Percentiles rank a stretch among this genome's conserved stretches.
Evolutionary conservation across 2,113 vertebrate genomes (phyloP).

Genomic region (Hepsetus odoe): DNA sequence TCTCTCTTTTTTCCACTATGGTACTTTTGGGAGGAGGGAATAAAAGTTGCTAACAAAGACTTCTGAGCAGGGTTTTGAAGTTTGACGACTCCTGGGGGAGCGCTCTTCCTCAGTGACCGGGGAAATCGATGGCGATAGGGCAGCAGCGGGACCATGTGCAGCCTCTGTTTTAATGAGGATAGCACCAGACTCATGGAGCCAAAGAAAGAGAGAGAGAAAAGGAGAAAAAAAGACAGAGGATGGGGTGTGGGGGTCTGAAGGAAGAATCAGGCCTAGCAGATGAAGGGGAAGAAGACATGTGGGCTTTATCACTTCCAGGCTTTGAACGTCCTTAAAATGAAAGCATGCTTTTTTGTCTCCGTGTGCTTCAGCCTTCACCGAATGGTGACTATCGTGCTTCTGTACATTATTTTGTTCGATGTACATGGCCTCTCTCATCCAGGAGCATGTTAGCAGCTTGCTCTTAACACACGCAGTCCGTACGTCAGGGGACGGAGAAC

Average conservation of each 20-base stretch:
- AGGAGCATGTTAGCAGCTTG: slow-evolving; percentile 32
- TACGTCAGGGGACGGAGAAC: slow-evolving; percentile 24
- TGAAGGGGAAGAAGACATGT: slow-evolving; percentile 49
- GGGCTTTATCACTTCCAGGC: slow-evolving; percentile 48
- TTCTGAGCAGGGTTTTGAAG: slow-evolving; percentile 54
- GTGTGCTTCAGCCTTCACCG: slow-evolving; percentile 25
- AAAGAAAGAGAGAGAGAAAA: slow-evolving; percentile 12
- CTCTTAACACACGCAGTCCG: slow-evolving; percentile 25
- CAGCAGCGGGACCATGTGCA: slow-evolving; percentile 33
- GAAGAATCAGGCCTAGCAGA: slow-evolving; percentile 38
- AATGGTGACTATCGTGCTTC: slow-evolving; percentile 2
- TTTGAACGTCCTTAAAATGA: slow-evolving; percentile 16
- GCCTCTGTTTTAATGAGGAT: slow-evolving; percentile 47
- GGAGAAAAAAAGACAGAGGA: background rate
- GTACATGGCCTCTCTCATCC: slow-evolving; percentile 46
- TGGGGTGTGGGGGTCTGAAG: slow-evolving; percentile 34
- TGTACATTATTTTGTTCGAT: slow-evolving; percentile 63
- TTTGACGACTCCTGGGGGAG: slow-evolving; percentile 47
- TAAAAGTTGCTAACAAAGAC: slow-evolving; percentile 55
- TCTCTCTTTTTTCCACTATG: slow-evolving; percentile 26
- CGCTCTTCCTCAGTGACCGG: slow-evolving; percentile 39
- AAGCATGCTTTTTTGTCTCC: slow-evolving; percentile 35
- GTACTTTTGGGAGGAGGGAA: slow-evolving; percentile 40
- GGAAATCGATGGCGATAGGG: slow-evolving; percentile 48
- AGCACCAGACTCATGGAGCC: background rate